Conservation (phyloP, 1,140 invertebrate genomes). For the Whitmania pigra region DNA sequence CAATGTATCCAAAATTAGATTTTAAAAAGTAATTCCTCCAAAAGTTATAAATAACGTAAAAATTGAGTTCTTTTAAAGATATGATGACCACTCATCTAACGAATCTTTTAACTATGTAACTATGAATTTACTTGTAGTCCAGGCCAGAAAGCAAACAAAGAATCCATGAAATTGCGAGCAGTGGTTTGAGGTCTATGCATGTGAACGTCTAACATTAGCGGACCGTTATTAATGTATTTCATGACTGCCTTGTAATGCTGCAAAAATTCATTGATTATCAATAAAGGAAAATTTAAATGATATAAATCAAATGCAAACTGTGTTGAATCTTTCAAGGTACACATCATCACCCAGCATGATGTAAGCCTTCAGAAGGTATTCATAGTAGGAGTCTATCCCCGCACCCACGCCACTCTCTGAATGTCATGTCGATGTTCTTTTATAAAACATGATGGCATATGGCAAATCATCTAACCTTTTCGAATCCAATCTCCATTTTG, state of each 20-base stretch:
- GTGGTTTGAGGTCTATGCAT: constrained; percentile 93
- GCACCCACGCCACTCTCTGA: constrained; percentile 90
- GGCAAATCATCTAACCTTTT: constrained; percentile 43
- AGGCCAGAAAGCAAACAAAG: constrained; percentile 92
- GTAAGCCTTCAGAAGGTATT: constrained; percentile 87
- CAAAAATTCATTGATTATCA: not conserved
- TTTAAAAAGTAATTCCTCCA: no score
- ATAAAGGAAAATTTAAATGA: not conserved
- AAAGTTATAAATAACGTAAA: no score
- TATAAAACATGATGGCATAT: not conserved
- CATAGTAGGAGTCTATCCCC: constrained; percentile 96
- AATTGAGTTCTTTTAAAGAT: no score
- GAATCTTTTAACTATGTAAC: not conserved
- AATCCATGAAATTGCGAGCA: constrained; percentile 92
- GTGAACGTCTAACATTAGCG: constrained; percentile 89
- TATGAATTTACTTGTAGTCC: constrained; percentile 65
- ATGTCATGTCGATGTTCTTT: constrained; percentile 24
- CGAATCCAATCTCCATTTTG: constrained; percentile 93
- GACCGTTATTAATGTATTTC: constrained; percentile 87
- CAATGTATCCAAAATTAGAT: no score
- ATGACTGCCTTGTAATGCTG: constrained; percentile 91
- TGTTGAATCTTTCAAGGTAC: constrained; percentile 81
- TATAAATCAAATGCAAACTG: constrained; percentile 39
- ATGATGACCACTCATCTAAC: no score
- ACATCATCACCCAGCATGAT: constrained; percentile 63